Base-by-base conservation (phyloP, 2,113 vertebrate species). In the Piaya cayana region DNA sequence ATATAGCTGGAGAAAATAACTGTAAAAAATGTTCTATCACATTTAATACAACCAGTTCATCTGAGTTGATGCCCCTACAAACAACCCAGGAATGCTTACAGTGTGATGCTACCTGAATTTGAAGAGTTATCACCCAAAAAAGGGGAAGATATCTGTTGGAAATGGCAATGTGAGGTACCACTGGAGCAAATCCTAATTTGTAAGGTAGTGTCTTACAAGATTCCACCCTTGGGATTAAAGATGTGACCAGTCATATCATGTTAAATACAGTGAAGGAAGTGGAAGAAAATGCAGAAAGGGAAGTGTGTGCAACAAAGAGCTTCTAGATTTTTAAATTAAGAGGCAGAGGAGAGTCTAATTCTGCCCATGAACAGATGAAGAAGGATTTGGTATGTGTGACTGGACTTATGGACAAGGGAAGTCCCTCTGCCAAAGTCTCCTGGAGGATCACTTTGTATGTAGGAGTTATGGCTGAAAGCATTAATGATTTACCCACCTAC, bases 101-200 rank as follows among this genome's bases (percentile, higher is more conserved):
- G 22, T 36, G 83, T 91, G 60, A 90, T 15, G 3, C 65, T 78
- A 50, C 10, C 43, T 78, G 65, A 55, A 92, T 58, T 77, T 52
- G 76, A 59, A 74, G 78, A 88, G 82, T 90, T 93, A 70, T 50
- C 12, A 55, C 39, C 52, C 72, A 79, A 72, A 53, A 92, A 96
- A 91, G 34, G 12, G 39, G 58, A 95, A 82, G 11, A 6, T 82
- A 79, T 69, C 52, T 82, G 82, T 83, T 72, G 62, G 88, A 78
- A 97, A 62, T 27, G 37, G 30, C 23, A 77, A 47, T 8, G 11
- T 2, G 22, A 50, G 8, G 5, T 49, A 58, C 20, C 58, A 29
- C 47, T 63, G 55, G 63, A 88, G 42, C 10, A 80, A 91, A 67
- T 64, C 17, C 58, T 81, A 43, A 75, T 90, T 95, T 91, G 67